Conservation (phyloP, 1,140 invertebrate genomes). For the Drosophila hydei region DNA sequence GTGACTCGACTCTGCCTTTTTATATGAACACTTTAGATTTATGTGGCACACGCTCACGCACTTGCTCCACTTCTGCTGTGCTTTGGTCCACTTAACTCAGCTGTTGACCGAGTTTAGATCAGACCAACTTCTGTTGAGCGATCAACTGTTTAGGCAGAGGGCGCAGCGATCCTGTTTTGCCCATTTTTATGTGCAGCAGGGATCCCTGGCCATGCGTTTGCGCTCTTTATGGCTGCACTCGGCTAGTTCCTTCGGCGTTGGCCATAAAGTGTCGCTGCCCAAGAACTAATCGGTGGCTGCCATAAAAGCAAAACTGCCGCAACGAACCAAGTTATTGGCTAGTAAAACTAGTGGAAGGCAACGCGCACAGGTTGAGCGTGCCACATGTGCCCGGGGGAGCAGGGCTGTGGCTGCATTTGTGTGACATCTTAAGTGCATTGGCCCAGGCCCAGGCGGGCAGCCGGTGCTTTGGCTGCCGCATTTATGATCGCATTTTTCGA, state of each 20-base stretch:
- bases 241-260: neutral
- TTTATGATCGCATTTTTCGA: conserved; percentile 24
- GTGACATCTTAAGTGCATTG: conserved; percentile 79
- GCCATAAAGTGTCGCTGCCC: conserved; percentile 56
- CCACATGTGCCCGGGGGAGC: conserved; percentile 56
- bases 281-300: conserved; percentile 70
- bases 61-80: conserved; percentile 19
- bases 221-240: conserved; percentile 1
- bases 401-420: conserved; percentile 43
- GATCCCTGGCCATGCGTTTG: conserved; percentile 3
- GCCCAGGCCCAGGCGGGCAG: conserved; percentile 7
- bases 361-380: conserved; percentile 11
- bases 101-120: conserved; percentile 35
- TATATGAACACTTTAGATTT: conserved; percentile 19
- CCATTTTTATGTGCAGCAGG: neutral
- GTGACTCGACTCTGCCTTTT: conserved; percentile 25
- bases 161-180: neutral
- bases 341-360: conserved; percentile 35
- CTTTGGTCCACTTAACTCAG: conserved; percentile 16
- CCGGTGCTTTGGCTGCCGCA: conserved; percentile 17
- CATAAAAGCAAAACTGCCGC: conserved; percentile 53
- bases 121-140: no score
- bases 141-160: no score
- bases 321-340: conserved; percentile 57
- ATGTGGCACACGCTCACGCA: conserved; percentile 15